Base-by-base conservation (phyloP, 2,888 invertebrate genomes). In the Gandaritis pyraliata region DNA sequence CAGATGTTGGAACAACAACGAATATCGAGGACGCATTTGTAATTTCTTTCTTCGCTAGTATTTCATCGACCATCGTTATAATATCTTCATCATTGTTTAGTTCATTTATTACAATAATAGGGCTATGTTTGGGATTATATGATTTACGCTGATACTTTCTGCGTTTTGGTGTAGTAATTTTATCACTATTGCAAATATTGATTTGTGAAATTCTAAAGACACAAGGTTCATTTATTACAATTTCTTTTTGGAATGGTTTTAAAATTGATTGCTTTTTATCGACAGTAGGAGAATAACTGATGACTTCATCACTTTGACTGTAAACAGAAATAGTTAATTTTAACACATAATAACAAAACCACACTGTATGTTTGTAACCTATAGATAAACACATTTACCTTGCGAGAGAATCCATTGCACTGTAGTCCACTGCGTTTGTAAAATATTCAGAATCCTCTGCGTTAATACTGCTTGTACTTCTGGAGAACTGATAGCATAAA, bases 1-100 rank as follows among this genome's bases (percentile, higher is more conserved):
- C 78, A 2, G 77, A 72, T 5, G 75, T 73, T 4, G 82, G 73
- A 10, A 86, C 71, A 0, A 84, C 69, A 11, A 86, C 61, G 50
- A 78, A 77, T 29, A 84, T 69, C 5, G 83, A 82, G 0, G 85
- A 83, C 2, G 71, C 58, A 38, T 71, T 67, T 4, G 58, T 56
- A 15, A 78, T 49, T 13, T 71, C 60, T 1, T 73, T 72, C 2
- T 67, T 70, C 11, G 68, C 50, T 1, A 81, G 39, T 10, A 81
- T 66, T 61, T 77, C 64, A 41, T 77, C 69, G 1, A 82, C 66
- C 51, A 82, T 70, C 7, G 65, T 63, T 18, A 58, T 57, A 18
- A 79, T 69, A 18, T 75, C 72, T 11, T 64, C 58, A 8, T 78
- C 63, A 58, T 58, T 74, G 11, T 66, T 59, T 1, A 75, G 60